These are phyloP conservation scores for Drosophila ficusphila DNA, from an alignment of 1,140 invertebrate genomes.

Conservation along the genomic window DNA sequence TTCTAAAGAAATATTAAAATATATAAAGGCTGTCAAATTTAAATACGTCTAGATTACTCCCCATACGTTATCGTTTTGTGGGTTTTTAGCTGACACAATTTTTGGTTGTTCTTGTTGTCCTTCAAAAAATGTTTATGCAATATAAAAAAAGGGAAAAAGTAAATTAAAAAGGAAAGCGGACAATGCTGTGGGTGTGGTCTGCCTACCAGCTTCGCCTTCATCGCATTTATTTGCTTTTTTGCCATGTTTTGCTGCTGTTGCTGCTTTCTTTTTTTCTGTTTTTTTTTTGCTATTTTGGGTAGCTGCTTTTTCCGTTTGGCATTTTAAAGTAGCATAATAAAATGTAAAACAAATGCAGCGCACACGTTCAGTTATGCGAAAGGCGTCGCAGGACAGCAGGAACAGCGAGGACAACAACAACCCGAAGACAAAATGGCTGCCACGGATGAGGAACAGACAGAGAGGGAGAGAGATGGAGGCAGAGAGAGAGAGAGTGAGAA, in stretches of 20 bases:
- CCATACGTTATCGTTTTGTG: not conserved
- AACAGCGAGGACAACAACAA: slow-evolving; percentile 28
- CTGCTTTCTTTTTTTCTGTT: not conserved
- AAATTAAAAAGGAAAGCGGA: slow-evolving; percentile 47
- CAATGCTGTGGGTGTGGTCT: slow-evolving; percentile 40
- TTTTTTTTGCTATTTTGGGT: slow-evolving; percentile 27
- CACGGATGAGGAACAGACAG: slow-evolving; percentile 2
- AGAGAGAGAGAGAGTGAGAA: not conserved
- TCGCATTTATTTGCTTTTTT: slow-evolving; percentile 13
- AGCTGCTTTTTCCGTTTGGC: slow-evolving; percentile 37
- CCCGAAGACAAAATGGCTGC: slow-evolving; percentile 52
- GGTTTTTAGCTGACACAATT: slow-evolving; percentile 30
- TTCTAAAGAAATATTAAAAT: no score
- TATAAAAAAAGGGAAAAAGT: slow-evolving; percentile 20
- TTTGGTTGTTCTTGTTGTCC: slow-evolving; percentile 41
- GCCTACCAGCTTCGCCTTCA: not conserved
- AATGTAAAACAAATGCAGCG: slow-evolving; percentile 77
- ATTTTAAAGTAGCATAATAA: slow-evolving; percentile 77
- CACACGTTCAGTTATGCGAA: slow-evolving; percentile 73
- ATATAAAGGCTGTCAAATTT: no score
- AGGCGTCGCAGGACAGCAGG: slow-evolving; percentile 54
- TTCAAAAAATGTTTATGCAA: slow-evolving; percentile 54
- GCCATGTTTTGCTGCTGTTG: slow-evolving; percentile 6
- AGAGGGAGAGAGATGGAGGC: slow-evolving; percentile 1
- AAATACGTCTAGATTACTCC: slow-evolving; percentile 43